These are phyloP conservation scores for Eurypyga helias DNA, from an alignment of 2,113 vertebrate genomes.

Conservation along the genomic window DNA sequence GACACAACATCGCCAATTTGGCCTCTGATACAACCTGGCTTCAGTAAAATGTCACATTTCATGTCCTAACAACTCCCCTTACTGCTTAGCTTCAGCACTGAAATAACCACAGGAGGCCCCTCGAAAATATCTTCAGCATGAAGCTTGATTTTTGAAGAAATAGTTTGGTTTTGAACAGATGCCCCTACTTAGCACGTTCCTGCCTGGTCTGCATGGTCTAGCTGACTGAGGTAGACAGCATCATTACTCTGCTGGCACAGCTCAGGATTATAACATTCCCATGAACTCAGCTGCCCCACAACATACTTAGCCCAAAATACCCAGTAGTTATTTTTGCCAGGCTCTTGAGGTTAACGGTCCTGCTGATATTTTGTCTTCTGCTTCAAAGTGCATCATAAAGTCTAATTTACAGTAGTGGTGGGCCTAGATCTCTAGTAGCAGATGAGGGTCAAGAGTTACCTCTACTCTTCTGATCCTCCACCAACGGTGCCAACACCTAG, in stretches of 20 bases:
- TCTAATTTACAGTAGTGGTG: not conserved
- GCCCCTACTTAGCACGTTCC: not conserved
- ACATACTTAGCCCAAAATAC: slow-evolving; percentile 3
- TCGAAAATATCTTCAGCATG: not conserved
- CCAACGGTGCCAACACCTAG: not conserved
- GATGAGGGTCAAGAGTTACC: not conserved
- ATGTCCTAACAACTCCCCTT: not conserved
- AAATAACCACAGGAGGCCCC: not conserved
- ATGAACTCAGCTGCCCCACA: not conserved
- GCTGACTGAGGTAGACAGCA: not conserved
- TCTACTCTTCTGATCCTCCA: not conserved
- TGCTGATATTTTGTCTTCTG: not conserved
- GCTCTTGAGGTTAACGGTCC: not conserved
- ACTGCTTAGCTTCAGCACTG: not conserved
- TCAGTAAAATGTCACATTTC: not conserved
- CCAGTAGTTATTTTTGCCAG: not conserved
- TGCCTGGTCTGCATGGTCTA: not conserved
- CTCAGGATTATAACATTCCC: not conserved
- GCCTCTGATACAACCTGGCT: not conserved
- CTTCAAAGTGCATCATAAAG: not conserved
- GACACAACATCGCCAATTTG: not conserved
- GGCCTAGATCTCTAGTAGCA: not conserved
- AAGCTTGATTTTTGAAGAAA: not conserved
- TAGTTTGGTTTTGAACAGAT: not conserved
- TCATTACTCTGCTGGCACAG: not conserved